Conservation (phyloP, 2,113 vertebrate species). For the Ailuropoda melanoleuca region DNA sequence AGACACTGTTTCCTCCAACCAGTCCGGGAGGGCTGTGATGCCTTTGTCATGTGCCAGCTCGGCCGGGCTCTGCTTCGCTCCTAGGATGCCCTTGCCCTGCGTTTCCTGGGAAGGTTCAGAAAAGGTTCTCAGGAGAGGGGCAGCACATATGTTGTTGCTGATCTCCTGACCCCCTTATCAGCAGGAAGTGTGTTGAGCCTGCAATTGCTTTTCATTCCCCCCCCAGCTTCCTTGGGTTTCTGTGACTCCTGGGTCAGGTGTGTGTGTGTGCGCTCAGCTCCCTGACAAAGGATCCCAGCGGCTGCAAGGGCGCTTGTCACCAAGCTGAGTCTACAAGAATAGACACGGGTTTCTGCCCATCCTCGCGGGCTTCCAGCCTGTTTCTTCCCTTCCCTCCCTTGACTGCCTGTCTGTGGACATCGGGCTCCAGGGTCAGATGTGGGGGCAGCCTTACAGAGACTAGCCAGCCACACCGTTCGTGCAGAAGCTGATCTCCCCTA, state of each 20-base stretch:
- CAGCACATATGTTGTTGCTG: background rate
- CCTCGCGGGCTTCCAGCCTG: background rate
- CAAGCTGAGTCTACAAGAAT: background rate
- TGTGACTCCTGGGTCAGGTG: background rate
- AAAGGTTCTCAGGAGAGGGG: background rate
- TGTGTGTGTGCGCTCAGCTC: background rate
- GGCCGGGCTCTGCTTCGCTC: background rate
- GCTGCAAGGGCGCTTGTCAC: background rate
- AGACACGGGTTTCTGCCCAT: background rate
- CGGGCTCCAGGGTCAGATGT: background rate
- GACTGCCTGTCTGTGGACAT: no score
- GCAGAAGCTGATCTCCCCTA: background rate
- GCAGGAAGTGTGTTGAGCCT: fast-evolving
- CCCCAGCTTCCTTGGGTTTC: background rate
- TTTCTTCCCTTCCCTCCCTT: background rate
- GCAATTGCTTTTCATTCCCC: no score
- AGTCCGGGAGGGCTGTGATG: background rate
- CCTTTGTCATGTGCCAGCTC: background rate
- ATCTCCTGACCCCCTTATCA: fast-evolving
- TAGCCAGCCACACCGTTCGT: background rate
- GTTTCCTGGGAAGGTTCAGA: background rate
- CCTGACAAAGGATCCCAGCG: background rate
- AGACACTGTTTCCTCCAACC: background rate
- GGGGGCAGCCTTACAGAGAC: background rate
- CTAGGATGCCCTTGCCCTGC: background rate